Percentiles rank a stretch among this genome's conserved stretches.
These are phyloP conservation scores for Andrena minutula DNA, from an alignment of 2,888 invertebrate species.

Conservation along the genomic window DNA sequence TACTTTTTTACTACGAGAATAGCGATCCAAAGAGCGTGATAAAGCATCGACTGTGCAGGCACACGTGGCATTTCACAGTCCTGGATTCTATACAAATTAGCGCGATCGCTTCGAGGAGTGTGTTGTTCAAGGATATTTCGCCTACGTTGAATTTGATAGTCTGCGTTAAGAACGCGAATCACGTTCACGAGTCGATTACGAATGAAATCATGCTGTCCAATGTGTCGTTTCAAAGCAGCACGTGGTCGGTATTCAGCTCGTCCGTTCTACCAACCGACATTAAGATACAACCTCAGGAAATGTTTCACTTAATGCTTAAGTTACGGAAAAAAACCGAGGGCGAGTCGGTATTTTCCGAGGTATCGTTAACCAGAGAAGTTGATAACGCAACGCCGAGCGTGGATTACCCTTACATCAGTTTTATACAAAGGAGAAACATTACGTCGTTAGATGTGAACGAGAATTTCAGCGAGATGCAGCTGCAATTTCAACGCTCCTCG, in stretches of 20 bases:
- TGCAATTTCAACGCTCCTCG: conserved; percentile 54
- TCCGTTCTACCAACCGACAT: conserved; percentile 81
- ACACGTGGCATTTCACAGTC: conserved; percentile 88
- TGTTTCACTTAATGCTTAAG: conserved; percentile 86
- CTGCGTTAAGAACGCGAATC: conserved; percentile 90
- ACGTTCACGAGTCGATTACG: conserved; percentile 87
- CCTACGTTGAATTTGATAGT: conserved; percentile 89
- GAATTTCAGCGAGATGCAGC: conserved; percentile 67
- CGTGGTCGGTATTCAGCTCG: conserved; percentile 87
- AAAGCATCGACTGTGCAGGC: conserved; percentile 88
- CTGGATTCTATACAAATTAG: conserved; percentile 88
- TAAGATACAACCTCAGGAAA: conserved; percentile 86
- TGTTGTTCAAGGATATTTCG: conserved; percentile 82
- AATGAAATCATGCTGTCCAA: conserved; percentile 87
- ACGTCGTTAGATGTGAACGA: conserved; percentile 73
- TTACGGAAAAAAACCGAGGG: conserved; percentile 79
- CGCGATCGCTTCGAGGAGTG: conserved; percentile 86
- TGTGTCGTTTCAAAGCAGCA: conserved; percentile 87
- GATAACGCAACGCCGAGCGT: conserved; percentile 74
- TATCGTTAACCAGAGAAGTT: conserved; percentile 77
- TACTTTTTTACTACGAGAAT: conserved; percentile 91
- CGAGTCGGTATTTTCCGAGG: conserved; percentile 80
- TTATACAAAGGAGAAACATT: conserved; percentile 85
- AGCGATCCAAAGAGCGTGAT: conserved; percentile 80
- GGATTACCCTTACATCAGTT: conserved; percentile 84